Evolutionary conservation across 2,797 vertebrate genomes (phyloP), one percentile per base, ranked within the genome.

Genomic region (Octomys mimax): DNA sequence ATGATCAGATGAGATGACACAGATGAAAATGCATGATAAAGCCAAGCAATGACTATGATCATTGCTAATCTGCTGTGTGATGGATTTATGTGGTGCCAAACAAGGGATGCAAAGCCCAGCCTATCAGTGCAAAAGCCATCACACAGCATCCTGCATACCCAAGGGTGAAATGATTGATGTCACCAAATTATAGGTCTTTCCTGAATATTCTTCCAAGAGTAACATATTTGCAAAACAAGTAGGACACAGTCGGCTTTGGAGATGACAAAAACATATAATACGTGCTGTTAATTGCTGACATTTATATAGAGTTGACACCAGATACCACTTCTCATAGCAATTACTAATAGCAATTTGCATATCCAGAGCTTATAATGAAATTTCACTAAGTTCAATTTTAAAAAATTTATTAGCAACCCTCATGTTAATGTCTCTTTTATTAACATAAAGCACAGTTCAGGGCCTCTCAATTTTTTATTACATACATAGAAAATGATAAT

Each of bases 181-280:
- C 84, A 61, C 87, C 78, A 97, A 96, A 96, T 96, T 94, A 96
- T 24, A 97, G 73, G 78, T 83, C 90, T 82, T 94, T 88, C 28
- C 78, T 92, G 57, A 95, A 92, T 94, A 96, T 68, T 92, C 89
- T 96, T 89, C 91, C 91, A 89, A 97, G 77, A 97, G 36, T 97
- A 89, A 93, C 93, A 97, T 96, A 91, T 97, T 97, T 97, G 96
- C 89, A 97, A 95, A 97, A 94, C 87, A 97, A 96, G 33, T 90
- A 92, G 52, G 77, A 92, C 79, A 26, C 31, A 96, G 84, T 94
- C 84, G 95, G 81, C 68, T 93, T 92, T 88, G 78, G 52, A 96
- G 78, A 96, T 86, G 96, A 95, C 80, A 98, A 97, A 97, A 96
- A 83, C 42, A 94, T 95, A 90, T 86, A 92, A 87, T 73, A 92